Base-by-base conservation (phyloP, 2,888 invertebrate species). In the Allophyes oxyacanthae region DNA sequence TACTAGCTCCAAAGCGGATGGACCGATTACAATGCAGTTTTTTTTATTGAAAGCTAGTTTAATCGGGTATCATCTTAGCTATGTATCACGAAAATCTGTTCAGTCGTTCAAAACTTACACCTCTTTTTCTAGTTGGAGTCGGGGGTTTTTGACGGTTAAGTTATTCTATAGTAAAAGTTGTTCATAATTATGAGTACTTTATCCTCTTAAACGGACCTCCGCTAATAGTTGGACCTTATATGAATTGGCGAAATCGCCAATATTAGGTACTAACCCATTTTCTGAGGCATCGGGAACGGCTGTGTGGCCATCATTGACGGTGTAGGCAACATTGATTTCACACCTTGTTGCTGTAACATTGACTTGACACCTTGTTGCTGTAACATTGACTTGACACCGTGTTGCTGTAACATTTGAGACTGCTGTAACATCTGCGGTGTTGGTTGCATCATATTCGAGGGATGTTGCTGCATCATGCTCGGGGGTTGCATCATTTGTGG, bases 241-340 rank as follows among this genome's bases (percentile, higher is more conserved):
- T 10, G 11, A 33, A 44, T 11, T 34, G 20, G 1, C 9, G n/a
- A 5, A 15, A 5, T 3, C 1, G 3, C 0, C 25, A 8, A 34
- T 34, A 26, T 0, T 6, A n/a, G n/a, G n/a, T n/a, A 45, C 60
- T 55, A 5, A 65, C 59, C 72, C 65, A 75, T 49, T 52, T 77
- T 75, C 67, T 85, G 86, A 0, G 65, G 53, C 42, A 60, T 42
- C 1, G 58, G 38, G 6, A 60, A 75, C 33, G 59, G 73, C 20
- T 59, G 71, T 9, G 46, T 55, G 6, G 54, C 49, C 54, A 72
- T 61, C 57, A 72, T 63, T 51, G 57, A 33, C 33, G 9, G 33
- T 4, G 33, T 5, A 2, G 26, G 40, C 11, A n/a, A 26, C 7
- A 11, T 10, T 25, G 6, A 25, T 26, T 26, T 36, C 0, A 7